A percentile compares a stretch with the other conserved stretches of the same genome.
phyloP scores from a whole-genome alignment of 2,888 invertebrate species.

The Thalpophila matura region DNA sequence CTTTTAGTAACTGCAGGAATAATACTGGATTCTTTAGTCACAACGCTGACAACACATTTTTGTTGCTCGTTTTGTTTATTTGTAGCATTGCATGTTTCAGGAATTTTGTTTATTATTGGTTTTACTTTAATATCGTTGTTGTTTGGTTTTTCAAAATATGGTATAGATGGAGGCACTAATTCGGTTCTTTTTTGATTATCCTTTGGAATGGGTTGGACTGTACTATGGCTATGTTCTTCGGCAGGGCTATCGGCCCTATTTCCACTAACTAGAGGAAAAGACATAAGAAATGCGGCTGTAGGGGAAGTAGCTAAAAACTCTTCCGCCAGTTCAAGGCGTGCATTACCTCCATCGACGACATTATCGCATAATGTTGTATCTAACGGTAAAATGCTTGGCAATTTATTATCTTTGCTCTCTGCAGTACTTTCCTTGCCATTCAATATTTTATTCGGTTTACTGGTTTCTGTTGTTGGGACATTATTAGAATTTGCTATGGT shows the following conservation, averaged over 20 bases:
- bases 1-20: conserved; percentile 65
- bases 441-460: conserved; percentile 64
- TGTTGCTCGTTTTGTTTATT: conserved; percentile 73
- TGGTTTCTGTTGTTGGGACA: conserved; percentile 52
- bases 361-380: conserved; percentile 84
- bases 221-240: conserved; percentile 75
- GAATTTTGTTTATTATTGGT: conserved; percentile 65
- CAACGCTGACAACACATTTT: conserved; percentile 72
- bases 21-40: conserved; percentile 66
- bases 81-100: conserved; percentile 50
- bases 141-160: conserved; percentile 76
- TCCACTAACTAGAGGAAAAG: conserved; percentile 93
- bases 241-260: conserved; percentile 88
- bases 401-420: conserved; percentile 80
- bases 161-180: conserved; percentile 63
- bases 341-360: conserved; percentile 88
- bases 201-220: conserved; percentile 68
- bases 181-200: conserved; percentile 73
- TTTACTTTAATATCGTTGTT: conserved; percentile 67
- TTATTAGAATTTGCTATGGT: conserved; percentile 46
- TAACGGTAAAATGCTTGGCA: conserved; percentile 77
- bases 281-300: conserved; percentile 94
- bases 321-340: conserved; percentile 90
- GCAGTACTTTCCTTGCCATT: conserved; percentile 62
- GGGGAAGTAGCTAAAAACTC: conserved; percentile 92